Base-by-base conservation (phyloP, 2,888 invertebrate genomes). In the Chrysodeixis includens region DNA sequence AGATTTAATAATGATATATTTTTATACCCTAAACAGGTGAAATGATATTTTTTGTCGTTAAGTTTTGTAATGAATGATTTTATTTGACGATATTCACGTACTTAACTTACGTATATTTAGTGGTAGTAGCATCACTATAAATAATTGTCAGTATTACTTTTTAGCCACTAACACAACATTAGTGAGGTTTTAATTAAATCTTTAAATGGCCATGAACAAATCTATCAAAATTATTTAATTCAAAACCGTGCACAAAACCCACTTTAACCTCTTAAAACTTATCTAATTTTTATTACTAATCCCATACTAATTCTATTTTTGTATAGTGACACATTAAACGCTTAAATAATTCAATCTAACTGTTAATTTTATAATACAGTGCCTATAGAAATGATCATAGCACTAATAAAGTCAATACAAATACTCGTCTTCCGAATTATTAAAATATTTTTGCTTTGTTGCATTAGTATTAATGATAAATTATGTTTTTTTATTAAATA, bases 341-440 rank as follows among this genome's bases (percentile, higher is more conserved):
- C 40, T 40, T 40, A 40, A n/a, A 6, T 6, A 35, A 35, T 35
- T 35, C 12, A 7, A 1, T 5, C 30, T 30, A 66, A 44, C 16
- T 12, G 9, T 52, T 20, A 35, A 53, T 44, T 1, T 54, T 18
- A 56, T 55, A 32, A 14, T 12, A 40, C 55, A 64, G 35, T 35
- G 30, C 12, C 16, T 63, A 16, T n/a, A 69, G 61, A 35, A 20
- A 46, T 62, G 58, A 10, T 32, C 58, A 32, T 52, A 30, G 54
- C 63, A 51, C 70, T 53, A 40, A 51, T 67, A 55, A 67, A 71
- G 71, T 69, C 72, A 82, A 78, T 73, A 66, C 30, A 70, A 85
- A 86, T 85, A 86, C 85, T 84, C 85, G 69, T 83, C 75, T 83
- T 83, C 81, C 83, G 82, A 83, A 84, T 83, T 83, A 75, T 78